A percentile compares a stretch with the other conserved stretches of the same genome.
Conservation (phyloP, 2,888 invertebrate species). For the Nysson spinosus region DNA sequence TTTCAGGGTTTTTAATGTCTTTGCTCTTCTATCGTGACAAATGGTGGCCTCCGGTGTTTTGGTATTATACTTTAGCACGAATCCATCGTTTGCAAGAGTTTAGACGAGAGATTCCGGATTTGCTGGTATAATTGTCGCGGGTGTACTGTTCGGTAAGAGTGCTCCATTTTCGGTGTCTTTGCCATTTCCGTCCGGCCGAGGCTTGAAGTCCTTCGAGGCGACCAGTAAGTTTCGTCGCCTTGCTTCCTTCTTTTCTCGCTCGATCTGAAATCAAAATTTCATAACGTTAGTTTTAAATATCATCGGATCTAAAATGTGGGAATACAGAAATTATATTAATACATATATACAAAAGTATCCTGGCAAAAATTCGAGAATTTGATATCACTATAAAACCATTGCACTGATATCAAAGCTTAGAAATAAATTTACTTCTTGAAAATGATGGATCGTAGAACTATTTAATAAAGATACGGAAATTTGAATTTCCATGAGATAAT, state of each 20-base stretch:
- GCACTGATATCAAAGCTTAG: too few relatives aligned
- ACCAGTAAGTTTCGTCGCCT: conserved; percentile 69
- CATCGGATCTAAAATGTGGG: neutral
- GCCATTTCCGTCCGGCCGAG: conserved; percentile 59
- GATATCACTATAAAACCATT: too few relatives aligned
- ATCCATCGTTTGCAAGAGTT: conserved; percentile 2
- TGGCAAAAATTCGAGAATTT: too few relatives aligned
- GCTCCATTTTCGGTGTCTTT: conserved; percentile 72
- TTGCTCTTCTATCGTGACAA: neutral
- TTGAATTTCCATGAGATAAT: too few relatives aligned
- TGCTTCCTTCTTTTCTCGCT: conserved; percentile 74
- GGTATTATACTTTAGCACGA: neutral
- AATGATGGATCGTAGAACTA: too few relatives aligned
- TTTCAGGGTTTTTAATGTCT: too few relatives aligned
- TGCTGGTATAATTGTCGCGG: conserved; percentile 64
- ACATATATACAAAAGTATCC: too few relatives aligned
- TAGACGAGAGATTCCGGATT: conserved; percentile 68
- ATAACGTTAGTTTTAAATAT: neutral
- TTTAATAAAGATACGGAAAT: too few relatives aligned
- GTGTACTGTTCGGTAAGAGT: conserved; percentile 63
- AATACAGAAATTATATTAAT: too few relatives aligned
- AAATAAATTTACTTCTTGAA: too few relatives aligned
- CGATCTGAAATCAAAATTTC: conserved; percentile 61
- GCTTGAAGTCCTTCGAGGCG: conserved; percentile 62
- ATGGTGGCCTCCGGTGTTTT: neutral